These are phyloP conservation scores for Drosophila quinaria DNA, from an alignment of 2,888 invertebrate genomes.

Conservation along the genomic window DNA sequence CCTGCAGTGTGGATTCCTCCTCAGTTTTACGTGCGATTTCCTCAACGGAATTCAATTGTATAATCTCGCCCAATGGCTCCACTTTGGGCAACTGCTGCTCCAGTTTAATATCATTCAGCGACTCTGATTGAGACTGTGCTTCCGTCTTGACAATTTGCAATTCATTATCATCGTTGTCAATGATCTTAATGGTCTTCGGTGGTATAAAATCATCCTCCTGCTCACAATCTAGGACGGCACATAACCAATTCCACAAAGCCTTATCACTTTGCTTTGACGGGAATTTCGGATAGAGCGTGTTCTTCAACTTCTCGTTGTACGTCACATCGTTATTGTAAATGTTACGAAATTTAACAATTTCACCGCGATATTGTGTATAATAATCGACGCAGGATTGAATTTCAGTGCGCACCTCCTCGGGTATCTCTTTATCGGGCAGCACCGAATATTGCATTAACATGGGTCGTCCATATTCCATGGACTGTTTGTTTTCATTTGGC, in stretches of 20 bases:
- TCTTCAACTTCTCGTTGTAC: conserved; percentile 94
- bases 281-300: conserved; percentile 92
- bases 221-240: conserved; percentile 91
- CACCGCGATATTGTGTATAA: conserved; percentile 89
- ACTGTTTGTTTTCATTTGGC: conserved; percentile 96
- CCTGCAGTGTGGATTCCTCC: conserved; percentile 68
- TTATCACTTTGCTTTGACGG: conserved; percentile 93
- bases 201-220: conserved; percentile 90
- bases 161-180: conserved; percentile 73
- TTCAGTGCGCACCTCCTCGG: conserved; percentile 93
- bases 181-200: conserved; percentile 84
- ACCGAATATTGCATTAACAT: conserved; percentile 95
- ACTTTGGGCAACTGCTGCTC: conserved; percentile 71
- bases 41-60: conserved; percentile 57
- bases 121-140: conserved; percentile 37
- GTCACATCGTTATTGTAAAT: conserved; percentile 87
- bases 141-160: conserved; percentile 58
- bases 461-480: conserved; percentile 95
- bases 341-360: conserved; percentile 89
- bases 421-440: conserved; percentile 92
- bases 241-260: conserved; percentile 92
- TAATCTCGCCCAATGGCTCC: conserved; percentile 56
- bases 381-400: conserved; percentile 94
- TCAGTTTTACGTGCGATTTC: conserved; percentile 72
- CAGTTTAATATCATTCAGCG: conserved; percentile 61